These are phyloP conservation scores for Cathartes aura DNA, from an alignment of 2,113 vertebrate genomes.

Conservation along the genomic window DNA sequence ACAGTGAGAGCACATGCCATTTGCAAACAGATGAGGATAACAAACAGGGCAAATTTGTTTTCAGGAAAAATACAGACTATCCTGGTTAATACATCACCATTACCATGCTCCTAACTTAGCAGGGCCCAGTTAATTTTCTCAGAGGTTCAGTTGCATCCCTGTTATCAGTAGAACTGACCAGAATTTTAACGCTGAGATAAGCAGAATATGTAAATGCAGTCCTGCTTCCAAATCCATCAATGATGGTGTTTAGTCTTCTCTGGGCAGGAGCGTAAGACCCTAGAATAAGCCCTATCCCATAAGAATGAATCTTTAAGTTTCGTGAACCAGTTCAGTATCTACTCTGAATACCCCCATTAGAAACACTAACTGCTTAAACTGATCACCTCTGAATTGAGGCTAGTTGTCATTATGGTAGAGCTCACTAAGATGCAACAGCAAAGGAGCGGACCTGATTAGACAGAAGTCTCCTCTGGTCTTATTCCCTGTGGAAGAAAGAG, in stretches of 20 bases:
- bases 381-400: neutral
- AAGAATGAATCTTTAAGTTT: neutral
- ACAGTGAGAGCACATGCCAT: neutral
- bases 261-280: neutral
- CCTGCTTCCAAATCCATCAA: neutral
- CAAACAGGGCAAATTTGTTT: neutral
- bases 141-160: neutral
- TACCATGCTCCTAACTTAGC: neutral
- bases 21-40: neutral
- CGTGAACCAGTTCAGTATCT: neutral
- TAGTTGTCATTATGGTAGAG: neutral
- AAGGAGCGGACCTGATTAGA: neutral
- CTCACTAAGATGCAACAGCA: neutral
- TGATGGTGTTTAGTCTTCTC: neutral
- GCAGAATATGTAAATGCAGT: neutral
- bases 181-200: neutral
- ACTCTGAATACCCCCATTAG: neutral
- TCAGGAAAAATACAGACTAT: neutral
- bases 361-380: neutral
- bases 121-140: neutral
- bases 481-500: neutral
- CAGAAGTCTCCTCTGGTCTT: neutral
- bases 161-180: neutral
- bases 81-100: neutral
- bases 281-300: neutral